phyloP scores from a whole-genome alignment of 2,797 vertebrate genomes.

The Sebastiscus albofasciatus region DNA sequence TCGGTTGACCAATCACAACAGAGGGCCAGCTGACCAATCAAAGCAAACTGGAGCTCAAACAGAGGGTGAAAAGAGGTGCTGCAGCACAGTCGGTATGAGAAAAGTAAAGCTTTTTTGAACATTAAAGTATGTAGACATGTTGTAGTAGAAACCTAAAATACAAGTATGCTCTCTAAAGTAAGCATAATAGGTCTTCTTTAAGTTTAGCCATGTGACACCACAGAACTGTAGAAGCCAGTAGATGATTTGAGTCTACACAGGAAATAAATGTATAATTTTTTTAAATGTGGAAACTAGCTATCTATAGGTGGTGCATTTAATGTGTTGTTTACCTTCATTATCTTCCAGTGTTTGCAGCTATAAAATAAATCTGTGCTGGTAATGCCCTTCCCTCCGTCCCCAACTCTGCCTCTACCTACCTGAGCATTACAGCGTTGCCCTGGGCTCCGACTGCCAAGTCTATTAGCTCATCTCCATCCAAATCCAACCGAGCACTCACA shows the following conservation, averaged over 20 bases:
- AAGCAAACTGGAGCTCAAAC: too few relatives aligned
- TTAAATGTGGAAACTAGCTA: not conserved
- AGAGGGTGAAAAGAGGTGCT: too few relatives aligned
- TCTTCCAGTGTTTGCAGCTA: not conserved
- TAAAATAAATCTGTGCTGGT: not conserved
- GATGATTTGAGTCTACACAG: not conserved
- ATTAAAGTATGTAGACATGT: too few relatives aligned
- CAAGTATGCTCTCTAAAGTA: too few relatives aligned
- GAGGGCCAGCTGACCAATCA: too few relatives aligned
- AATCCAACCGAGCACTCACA: slow-evolving; percentile 87
- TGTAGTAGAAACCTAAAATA: too few relatives aligned
- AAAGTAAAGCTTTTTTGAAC: too few relatives aligned
- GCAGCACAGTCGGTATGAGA: too few relatives aligned
- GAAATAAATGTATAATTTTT: not conserved
- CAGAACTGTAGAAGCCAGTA: not conserved
- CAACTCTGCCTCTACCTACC: slow-evolving; percentile 74
- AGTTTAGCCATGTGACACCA: not conserved
- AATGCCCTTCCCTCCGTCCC: not conserved
- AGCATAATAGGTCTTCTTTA: too few relatives aligned
- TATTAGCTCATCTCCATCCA: slow-evolving; percentile 91
- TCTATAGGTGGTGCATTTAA: not conserved
- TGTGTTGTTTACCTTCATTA: not conserved
- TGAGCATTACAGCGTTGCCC: slow-evolving; percentile 89
- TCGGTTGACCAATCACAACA: too few relatives aligned
- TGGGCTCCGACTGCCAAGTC: slow-evolving; percentile 93